Conservation (phyloP, 2,113 vertebrate genomes). For the Pantherophis guttatus region DNA sequence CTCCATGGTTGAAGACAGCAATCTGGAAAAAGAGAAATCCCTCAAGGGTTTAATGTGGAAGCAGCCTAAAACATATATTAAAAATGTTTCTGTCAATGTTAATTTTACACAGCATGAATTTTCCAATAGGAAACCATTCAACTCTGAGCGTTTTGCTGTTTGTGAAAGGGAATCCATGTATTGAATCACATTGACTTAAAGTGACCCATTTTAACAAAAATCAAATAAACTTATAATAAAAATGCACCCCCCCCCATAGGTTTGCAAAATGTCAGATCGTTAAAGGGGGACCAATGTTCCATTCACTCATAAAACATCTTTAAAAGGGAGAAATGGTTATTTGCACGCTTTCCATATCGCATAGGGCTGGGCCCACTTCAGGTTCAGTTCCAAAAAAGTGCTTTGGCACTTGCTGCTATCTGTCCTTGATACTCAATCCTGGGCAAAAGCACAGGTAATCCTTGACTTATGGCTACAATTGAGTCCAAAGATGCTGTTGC, state of each 20-base stretch:
- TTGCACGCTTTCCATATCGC: neutral
- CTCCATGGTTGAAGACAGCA: constrained; percentile 6
- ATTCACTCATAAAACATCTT: neutral
- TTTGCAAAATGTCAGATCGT: neutral
- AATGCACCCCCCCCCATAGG: too few relatives aligned
- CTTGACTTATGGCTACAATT: neutral
- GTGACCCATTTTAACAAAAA: neutral
- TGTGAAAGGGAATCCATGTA: neutral
- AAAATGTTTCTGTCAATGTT: constrained; percentile 24
- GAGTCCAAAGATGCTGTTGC: neutral
- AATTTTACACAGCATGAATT: constrained; percentile 14
- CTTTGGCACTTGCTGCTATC: neutral
- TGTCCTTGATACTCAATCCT: neutral
- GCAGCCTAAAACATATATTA: constrained; percentile 19
- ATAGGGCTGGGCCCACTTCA: neutral
- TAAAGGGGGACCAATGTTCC: neutral
- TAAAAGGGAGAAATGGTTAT: neutral
- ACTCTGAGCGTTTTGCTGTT: neutral
- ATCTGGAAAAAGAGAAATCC: constrained; percentile 7
- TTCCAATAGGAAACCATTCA: neutral
- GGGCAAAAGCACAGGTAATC: neutral
- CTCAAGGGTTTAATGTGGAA: constrained; percentile 22
- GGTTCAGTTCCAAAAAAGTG: neutral
- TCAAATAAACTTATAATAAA: neutral
- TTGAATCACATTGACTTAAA: constrained; percentile 10